Base-by-base conservation (phyloP, 2,797 vertebrate genomes). In the Miichthys miiuy region DNA sequence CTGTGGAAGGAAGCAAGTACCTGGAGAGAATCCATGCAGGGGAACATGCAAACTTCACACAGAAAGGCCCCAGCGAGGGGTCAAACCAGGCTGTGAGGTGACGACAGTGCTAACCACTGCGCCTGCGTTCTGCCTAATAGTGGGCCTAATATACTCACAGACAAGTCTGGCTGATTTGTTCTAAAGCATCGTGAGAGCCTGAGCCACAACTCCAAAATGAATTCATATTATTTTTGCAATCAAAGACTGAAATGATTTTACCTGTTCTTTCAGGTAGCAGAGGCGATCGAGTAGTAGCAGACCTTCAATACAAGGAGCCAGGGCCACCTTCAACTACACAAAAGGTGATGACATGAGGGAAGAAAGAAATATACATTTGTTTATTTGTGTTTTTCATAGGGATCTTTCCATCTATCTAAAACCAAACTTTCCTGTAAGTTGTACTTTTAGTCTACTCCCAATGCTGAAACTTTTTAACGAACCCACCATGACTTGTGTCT, bases 221-320 rank as follows among this genome's bases (percentile, higher is more conserved):
- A 42, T n/a, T 27, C 48, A 38, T 5, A 42, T 41, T 6, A 56
- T 46, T 9, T 20, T 46, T 34, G 0, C 51, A 11, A 7, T n/a
- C 13, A 12, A 14, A 13, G 65, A 21, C 6, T 17, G n/a, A 25
- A 20, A 8, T 60, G 69, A 80, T 79, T 84, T 93, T 96, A 99
- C 98, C 97, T 99, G 97, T 87, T 99, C 98, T 91, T 97, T 97
- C 57, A 99, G 94, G 90, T 96, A 99, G 89, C 96, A 98, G 80
- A 99, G 96, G 69, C 97, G 97, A 93, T 99, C 98, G 25, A 99
- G 95, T 87, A 99, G 96, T 86, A 99, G 96, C 87, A 99, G 91
- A 69, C 96, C 96, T 90, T 99, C 98, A 67, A 99, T 95, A 78
- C 97, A 99, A 27, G 98, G 97, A 88, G 97, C 97, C 91, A 99